Percentiles rank a stretch among this genome's conserved stretches.
phyloP scores from a whole-genome alignment of 2,888 invertebrate species.

The Margaritifera margaritifera region DNA sequence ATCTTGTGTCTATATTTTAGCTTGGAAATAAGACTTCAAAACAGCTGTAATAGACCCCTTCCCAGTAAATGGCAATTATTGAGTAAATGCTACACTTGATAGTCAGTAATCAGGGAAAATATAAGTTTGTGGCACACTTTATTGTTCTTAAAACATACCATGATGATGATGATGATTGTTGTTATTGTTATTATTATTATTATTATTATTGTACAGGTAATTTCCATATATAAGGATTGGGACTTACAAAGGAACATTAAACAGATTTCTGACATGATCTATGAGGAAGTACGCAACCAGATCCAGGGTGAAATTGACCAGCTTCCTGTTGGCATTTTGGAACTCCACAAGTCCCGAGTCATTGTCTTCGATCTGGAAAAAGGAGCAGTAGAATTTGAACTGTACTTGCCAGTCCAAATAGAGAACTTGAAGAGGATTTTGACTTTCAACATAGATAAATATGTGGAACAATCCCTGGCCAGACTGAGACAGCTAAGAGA shows the following conservation, averaged over 20 bases:
- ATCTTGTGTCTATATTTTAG: no score
- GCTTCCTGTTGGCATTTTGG: constrained; percentile 48
- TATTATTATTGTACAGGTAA: constrained; percentile 35
- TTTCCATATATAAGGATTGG: constrained; percentile 54
- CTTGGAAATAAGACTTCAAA: no score
- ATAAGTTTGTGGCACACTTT: no score
- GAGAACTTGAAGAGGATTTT: constrained; percentile 54
- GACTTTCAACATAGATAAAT: constrained; percentile 36
- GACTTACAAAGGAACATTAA: constrained; percentile 45
- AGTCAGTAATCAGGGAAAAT: no score
- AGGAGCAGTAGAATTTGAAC: constrained; percentile 65
- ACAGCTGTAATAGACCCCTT: no score
- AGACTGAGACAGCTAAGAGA: constrained; percentile 27
- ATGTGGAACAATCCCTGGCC: constrained; percentile 12
- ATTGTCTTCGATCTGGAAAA: constrained; percentile 62
- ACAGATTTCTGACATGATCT: constrained; percentile 30
- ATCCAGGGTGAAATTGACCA: constrained; percentile 44
- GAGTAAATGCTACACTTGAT: no score
- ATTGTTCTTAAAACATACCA: no score
- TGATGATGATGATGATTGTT: no score
- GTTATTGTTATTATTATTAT: neutral
- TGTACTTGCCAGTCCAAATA: constrained; percentile 56
- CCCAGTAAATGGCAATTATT: no score
- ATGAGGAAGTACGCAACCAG: constrained; percentile 33
- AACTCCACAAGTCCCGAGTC: constrained; percentile 59